Base-by-base conservation (phyloP, 2,888 invertebrate genomes). In the Agonopterix subpropinquella region DNA sequence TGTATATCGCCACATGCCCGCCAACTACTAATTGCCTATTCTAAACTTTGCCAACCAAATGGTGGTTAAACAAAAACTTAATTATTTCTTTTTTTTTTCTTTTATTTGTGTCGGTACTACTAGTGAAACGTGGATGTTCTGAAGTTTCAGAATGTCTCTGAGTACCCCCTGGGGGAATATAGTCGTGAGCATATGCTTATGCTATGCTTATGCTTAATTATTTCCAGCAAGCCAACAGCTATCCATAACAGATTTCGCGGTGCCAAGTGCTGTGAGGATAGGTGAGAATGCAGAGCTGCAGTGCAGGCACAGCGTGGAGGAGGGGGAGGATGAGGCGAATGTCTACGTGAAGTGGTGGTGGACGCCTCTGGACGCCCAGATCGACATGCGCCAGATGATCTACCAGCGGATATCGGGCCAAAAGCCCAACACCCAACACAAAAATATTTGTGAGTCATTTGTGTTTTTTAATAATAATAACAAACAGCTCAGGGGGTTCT, bases 311-410 rank as follows among this genome's bases (percentile, higher is more conserved):
- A 61, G 65, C 4, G 48, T 76, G 43, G 53, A 41, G 7, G 53
- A 52, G 5, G 54, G 54, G 8, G 74, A 73, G 50, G 52, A 62
- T 0, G 67, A 69, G 7, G 62, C 53, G 0, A 51, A 76, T 0
- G 53, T 77, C 37, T 73, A 65, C 51, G 68, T 84, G 36, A 86
- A 86, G 53, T 87, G 86, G 86, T 86, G 80, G 81, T 74, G 73
- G 71, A 74, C 66, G 35, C 73, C 77, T 10, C 46, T 56, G 7
- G 58, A 70, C 15, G 56, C 57, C 8, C 52, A 59, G n/a, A 57
- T 51, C 7, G 72, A 70, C 3, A 60, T 70, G 36, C 62, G 58
- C 47, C 57, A 56, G 44, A 76, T 56, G 47, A 57, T 84, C 15
- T 86, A 84, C 54, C 85, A 84, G 57, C 66, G 77, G 49, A 65